phyloP scores from a whole-genome alignment of 2,888 invertebrate species.

The Ashinkailepas kermadecensis region DNA sequence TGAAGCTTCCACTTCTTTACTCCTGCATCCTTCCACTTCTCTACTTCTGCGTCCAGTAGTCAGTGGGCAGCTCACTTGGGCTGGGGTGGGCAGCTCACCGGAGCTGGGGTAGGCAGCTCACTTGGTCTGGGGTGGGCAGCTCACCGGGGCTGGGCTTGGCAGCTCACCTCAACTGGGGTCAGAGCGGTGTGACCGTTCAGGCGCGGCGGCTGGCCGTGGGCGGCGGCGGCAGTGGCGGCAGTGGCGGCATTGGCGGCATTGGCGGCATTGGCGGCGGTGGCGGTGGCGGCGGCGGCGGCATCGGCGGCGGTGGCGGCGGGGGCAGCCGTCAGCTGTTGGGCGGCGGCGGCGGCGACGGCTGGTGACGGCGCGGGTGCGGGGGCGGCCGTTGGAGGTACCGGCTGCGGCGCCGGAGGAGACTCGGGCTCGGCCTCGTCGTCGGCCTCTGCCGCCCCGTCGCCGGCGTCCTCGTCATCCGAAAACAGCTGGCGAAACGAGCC shows the following conservation, averaged over 20 bases:
- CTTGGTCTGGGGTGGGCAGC: conserved; percentile 23
- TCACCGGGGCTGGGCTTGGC: too few species aligned
- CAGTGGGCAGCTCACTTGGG: too few species aligned
- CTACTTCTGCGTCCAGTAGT: too few species aligned
- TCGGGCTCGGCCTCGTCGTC: conserved; percentile 40
- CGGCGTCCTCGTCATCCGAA: conserved; percentile 55
- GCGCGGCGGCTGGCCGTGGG: conserved; percentile 25
- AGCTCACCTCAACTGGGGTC: background rate
- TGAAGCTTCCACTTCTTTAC: too few species aligned
- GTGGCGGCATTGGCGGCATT: conserved; percentile 38
- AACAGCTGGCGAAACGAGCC: conserved; percentile 46
- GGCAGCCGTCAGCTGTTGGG: background rate
- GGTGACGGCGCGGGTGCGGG: too few species aligned
- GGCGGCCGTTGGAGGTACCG: background rate
- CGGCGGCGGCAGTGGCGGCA: conserved; percentile 40
- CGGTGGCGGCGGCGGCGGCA: background rate
- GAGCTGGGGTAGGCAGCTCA: too few species aligned
- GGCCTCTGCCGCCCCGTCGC: conserved; percentile 54
- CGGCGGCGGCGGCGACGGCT: background rate
- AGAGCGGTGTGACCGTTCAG: conserved; percentile 26
- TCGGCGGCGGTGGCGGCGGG: background rate
- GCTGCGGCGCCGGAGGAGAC: conserved; percentile 11
- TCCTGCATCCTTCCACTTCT: too few species aligned
- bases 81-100: too few species aligned
- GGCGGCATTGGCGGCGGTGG: conserved; percentile 35